Base-by-base conservation (phyloP, 2,888 invertebrate species). In the Apantesis nais region DNA sequence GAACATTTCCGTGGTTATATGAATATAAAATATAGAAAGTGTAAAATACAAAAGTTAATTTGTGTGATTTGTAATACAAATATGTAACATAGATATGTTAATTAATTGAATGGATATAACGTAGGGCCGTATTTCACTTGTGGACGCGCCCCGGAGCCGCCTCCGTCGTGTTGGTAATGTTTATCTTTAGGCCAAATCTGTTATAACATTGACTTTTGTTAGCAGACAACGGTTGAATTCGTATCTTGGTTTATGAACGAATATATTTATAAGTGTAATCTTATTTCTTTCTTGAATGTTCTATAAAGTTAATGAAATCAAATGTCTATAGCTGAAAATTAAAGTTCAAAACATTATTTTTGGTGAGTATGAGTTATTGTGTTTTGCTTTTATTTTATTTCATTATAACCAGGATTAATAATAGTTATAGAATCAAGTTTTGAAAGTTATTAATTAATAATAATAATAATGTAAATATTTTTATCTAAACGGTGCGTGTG, bases 71-170 rank as follows among this genome's bases (percentile, higher is more conserved):
- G 82, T 69, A 74, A 70, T 76, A 82, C 78, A 78, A 80, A 80
- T 76, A 81, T 82, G 82, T 75, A 76, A 81, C 83, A 82, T 83
- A 83, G 77, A 83, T 85, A 86, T 86, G 83, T 85, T 89, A 89
- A 90, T 90, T 91, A 90, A 90, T 90, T 87, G 86, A 82, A 82
- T 77, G 77, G 88, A 86, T 88, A 86, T 77, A 77, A 75, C 72
- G 70, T 76, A 11, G 80, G 81, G 73, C 80, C 80, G 77, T 85
- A 87, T 87, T 89, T 90, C 89, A 89, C 75, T 71, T 55, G 83
- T 83, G 72, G 78, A 86, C 92, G 92, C 93, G 92, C 92, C 90
- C 85, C 79, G 76, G 82, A 72, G 77, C 90, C 93, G 93, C 93
- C 93, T 88, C 89, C 91, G 84, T 81, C 88, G 86, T 92, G 93